These are phyloP conservation scores for Struthio camelus DNA, from an alignment of 2,113 vertebrate species.

Conservation along the genomic window DNA sequence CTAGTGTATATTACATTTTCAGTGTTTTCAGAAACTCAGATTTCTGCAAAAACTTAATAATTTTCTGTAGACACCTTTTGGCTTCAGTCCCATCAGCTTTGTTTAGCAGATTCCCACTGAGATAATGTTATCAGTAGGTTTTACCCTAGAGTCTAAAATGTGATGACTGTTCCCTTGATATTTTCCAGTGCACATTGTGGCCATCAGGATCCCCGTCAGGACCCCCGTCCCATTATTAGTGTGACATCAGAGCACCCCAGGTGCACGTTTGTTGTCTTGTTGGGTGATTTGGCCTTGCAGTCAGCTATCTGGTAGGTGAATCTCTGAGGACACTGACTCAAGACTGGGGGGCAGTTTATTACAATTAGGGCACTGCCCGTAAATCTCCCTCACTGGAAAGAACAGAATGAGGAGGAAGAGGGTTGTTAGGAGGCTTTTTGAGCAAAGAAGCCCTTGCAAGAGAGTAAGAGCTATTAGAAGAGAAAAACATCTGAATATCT, in stretches of 20 bases:
- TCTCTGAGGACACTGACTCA: too few species aligned
- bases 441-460: background rate
- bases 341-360: background rate
- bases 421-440: background rate
- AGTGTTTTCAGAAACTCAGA: background rate
- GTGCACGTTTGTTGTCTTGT: background rate
- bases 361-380: background rate
- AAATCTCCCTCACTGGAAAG: background rate
- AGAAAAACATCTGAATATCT: background rate
- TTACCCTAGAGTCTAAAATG: background rate
- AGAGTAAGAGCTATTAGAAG: background rate
- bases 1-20: background rate
- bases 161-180: background rate
- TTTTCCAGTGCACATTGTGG: background rate
- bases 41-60: background rate
- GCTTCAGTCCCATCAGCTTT: background rate
- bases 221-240: background rate
- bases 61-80: background rate
- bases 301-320: too few species aligned
- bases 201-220: too few species aligned
- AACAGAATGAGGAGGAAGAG: background rate
- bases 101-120: background rate
- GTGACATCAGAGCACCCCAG: too few species aligned
- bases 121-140: background rate
- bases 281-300: accelerated